These are phyloP conservation scores for Coendou prehensilis DNA, from an alignment of 2,797 vertebrate genomes.

Conservation along the genomic window DNA sequence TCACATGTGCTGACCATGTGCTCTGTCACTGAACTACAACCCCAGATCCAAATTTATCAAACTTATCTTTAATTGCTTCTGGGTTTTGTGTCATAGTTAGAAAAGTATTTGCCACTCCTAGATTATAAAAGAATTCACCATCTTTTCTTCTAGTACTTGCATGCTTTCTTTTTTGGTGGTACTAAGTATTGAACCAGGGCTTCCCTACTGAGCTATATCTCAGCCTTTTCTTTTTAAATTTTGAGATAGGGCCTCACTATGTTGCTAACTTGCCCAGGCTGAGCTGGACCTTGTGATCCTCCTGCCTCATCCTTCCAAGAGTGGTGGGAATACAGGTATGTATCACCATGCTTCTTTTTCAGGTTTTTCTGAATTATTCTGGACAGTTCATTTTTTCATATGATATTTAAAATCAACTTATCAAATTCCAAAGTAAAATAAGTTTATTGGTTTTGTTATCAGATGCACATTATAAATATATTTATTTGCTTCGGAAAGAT, in stretches of 20 bases:
- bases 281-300: background rate
- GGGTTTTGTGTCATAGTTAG: conserved; percentile 7
- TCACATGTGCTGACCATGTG: background rate
- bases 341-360: background rate
- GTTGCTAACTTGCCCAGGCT: background rate
- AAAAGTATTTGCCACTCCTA: background rate
- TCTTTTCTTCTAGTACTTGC: conserved; percentile 29
- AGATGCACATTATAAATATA: background rate
- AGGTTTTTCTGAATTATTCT: conserved; percentile 12
- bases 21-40: background rate
- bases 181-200: background rate
- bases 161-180: background rate
- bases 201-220: background rate
- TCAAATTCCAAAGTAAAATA: conserved; percentile 36
- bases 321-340: background rate
- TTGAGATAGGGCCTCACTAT: background rate
- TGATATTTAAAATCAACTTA: conserved; percentile 6
- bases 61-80: conserved; percentile 35
- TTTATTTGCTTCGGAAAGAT: background rate
- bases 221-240: background rate
- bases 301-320: background rate
- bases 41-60: background rate
- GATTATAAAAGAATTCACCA: background rate
- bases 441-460: background rate
- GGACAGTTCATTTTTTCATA: background rate